Evolutionary conservation across 2,113 vertebrate genomes (phyloP), one percentile per base, ranked within the genome.

Genomic region (Pterocles burchelli): DNA sequence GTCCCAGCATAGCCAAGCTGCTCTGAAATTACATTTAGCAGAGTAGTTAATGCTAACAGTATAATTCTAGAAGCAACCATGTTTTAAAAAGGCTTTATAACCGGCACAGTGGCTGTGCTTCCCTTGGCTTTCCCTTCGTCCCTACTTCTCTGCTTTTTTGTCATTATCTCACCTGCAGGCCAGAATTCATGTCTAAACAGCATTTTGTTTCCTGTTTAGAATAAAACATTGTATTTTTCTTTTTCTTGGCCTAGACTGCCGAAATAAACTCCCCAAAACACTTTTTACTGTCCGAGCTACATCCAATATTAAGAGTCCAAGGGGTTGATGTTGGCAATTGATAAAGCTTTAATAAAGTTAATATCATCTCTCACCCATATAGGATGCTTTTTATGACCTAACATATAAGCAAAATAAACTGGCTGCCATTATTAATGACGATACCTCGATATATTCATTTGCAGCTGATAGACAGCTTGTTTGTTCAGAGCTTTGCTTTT

Each of bases 1-100:
- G 98, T 99, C 99, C 99, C 99, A 97, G 97, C 98, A 98, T 98
- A 97, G 98, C 97, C 98, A 98, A 97, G 98, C 98, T 98, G 98
- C 98, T 98, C 97, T 97, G 98, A 98, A 98, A 98, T 98, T 97
- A 96, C 97, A 97, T 98, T 98, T 98, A 98, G 98, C 97, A 96
- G 96, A 96, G 97, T 97, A 97, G 97, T 98, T 98, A 98, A 98
- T 93, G 97, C 97, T 98, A 98, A 98, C 97, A 95, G 97, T 97
- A 96, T 98, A 97, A 98, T 98, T 98, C 97, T 96, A 90, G 95
- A 97, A 80, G 92, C 97, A 98, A 95, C 97, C 87, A 80, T 97
- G 97, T 98, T 98, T 98, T 97, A 97, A 97, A 97, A 96, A 97
- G 70, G 88, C 92, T 97, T 98, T 97, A 74, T 80, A 95, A 96